phyloP scores from a whole-genome alignment of 2,888 invertebrate species.

The Ferrisia virgata region DNA sequence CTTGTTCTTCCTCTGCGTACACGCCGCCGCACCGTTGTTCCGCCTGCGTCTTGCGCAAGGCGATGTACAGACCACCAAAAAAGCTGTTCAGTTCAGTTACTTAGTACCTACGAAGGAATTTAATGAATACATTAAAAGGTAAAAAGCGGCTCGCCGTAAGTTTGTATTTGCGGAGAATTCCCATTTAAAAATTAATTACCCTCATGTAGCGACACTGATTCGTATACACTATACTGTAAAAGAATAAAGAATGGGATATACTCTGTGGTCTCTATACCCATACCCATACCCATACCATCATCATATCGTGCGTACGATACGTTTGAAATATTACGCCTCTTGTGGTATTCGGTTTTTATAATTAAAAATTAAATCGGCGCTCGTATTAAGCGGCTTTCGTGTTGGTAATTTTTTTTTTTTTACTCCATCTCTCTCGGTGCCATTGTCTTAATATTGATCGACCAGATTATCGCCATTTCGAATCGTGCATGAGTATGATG shows the following conservation, averaged over 20 bases:
- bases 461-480: neutral
- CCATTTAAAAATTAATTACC: slow-evolving; percentile 32
- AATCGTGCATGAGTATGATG: neutral
- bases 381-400: neutral
- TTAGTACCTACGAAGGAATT: slow-evolving; percentile 19
- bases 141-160: slow-evolving; percentile 11
- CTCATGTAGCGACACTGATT: slow-evolving; percentile 24
- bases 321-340: slow-evolving; percentile 25
- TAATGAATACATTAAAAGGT: slow-evolving; percentile 30
- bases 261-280: neutral
- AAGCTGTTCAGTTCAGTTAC: slow-evolving; percentile 26
- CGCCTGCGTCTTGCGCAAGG: neutral
- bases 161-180: slow-evolving; percentile 33
- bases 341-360: slow-evolving; percentile 19
- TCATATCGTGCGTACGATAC: neutral
- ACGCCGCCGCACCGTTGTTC: neutral
- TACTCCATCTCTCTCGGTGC: neutral
- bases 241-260: slow-evolving; percentile 5
- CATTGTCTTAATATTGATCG: neutral
- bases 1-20: neutral
- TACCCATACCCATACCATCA: too few species aligned
- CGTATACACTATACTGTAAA: too few species aligned
- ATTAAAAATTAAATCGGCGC: slow-evolving; percentile 27
- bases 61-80: slow-evolving; percentile 24
- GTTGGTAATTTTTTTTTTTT: neutral